These are phyloP conservation scores for Anguilla pacifica DNA, from an alignment of 2,797 vertebrate genomes.

Conservation along the genomic window DNA sequence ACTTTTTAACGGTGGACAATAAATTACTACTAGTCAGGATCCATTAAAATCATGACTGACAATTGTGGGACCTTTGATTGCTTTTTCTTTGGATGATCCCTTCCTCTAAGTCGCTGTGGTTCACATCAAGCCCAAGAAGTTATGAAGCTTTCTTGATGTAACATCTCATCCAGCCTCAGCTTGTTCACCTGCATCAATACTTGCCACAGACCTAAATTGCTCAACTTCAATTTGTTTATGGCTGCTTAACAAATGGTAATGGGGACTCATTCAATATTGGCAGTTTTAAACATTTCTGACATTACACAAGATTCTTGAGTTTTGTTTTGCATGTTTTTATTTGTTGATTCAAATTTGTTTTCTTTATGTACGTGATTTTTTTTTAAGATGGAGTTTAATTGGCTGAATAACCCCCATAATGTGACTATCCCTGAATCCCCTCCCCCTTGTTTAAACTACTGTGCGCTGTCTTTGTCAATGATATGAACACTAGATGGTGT, in stretches of 20 bases:
- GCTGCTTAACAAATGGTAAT: slow-evolving; percentile 11
- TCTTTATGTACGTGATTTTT: slow-evolving; percentile 4
- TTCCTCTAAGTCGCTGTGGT: too few relatives aligned
- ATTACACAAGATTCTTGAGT: slow-evolving; percentile 11
- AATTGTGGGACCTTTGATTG: background rate
- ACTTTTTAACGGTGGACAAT: background rate
- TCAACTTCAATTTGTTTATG: background rate
- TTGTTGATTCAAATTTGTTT: slow-evolving; percentile 8
- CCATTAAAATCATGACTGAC: background rate
- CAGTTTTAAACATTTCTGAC: slow-evolving; percentile 22
- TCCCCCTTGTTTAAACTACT: slow-evolving; percentile 7
- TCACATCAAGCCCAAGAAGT: background rate
- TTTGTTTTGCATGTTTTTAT: slow-evolving; percentile 12
- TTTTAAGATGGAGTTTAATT: slow-evolving; percentile 27
- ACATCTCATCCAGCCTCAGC: background rate
- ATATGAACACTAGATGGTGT: background rate
- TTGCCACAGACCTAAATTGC: background rate
- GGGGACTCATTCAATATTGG: background rate
- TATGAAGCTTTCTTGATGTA: background rate
- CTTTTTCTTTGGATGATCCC: background rate
- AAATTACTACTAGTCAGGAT: background rate
- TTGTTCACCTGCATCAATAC: background rate
- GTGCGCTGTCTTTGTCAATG: background rate
- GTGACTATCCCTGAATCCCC: slow-evolving; percentile 11
- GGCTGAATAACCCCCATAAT: slow-evolving; percentile 21